Conservation (phyloP, 2,113 vertebrate genomes). For the Peucedramus taeniatus region DNA sequence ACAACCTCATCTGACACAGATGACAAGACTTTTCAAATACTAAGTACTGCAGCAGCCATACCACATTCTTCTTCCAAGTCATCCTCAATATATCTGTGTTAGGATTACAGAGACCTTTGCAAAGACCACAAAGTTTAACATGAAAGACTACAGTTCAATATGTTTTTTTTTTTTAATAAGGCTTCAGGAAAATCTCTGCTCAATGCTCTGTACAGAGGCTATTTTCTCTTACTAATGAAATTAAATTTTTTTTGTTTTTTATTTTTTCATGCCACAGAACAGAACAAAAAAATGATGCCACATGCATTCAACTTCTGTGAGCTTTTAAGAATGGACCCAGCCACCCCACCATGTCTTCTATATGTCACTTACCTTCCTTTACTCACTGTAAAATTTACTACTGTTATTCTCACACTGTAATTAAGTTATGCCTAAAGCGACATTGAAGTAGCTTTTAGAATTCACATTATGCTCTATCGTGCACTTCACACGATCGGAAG, state of each 20-base stretch:
- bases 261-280: neutral
- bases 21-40: neutral
- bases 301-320: neutral
- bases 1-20: neutral
- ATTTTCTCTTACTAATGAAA: neutral
- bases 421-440: neutral
- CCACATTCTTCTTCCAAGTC: neutral
- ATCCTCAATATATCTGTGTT: neutral
- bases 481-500: neutral
- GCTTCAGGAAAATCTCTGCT: neutral
- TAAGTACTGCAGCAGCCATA: neutral
- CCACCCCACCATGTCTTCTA: neutral
- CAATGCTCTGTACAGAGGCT: neutral
- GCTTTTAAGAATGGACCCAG: neutral
- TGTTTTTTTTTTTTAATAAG: neutral
- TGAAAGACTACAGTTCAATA: neutral
- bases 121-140: neutral
- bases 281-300: neutral
- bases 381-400: neutral
- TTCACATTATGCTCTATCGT: rapidly evolving
- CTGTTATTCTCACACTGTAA: neutral
- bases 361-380: neutral
- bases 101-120: neutral
- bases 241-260: neutral
- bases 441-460: neutral